These are phyloP conservation scores for Chlamydotis undulata DNA, from an alignment of 2,113 vertebrate genomes.

Conservation along the genomic window DNA sequence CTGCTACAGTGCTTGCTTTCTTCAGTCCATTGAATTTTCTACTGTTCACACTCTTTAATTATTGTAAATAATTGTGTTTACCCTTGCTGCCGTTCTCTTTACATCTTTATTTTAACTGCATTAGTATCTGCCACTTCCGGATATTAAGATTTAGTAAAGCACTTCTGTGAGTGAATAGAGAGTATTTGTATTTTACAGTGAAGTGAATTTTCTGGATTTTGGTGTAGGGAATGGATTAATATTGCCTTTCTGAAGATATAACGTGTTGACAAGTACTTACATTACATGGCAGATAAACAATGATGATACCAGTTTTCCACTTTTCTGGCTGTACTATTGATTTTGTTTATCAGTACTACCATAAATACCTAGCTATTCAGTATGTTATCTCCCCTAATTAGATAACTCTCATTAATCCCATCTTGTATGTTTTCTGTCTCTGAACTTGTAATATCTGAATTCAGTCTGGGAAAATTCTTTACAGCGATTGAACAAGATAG, in stretches of 20 bases:
- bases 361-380: constrained; percentile 37
- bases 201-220: constrained; percentile 16
- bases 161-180: not conserved
- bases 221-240: not conserved
- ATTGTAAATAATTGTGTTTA: not conserved
- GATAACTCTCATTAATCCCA: constrained; percentile 24
- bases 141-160: constrained; percentile 42
- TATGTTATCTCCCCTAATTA: constrained; percentile 40
- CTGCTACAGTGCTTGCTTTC: not conserved
- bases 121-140: constrained; percentile 12
- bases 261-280: constrained; percentile 22
- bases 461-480: constrained; percentile 23
- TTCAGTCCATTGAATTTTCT: constrained; percentile 17
- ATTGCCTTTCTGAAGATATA: not conserved
- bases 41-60: not conserved
- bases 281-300: constrained; percentile 34
- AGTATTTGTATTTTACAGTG: constrained; percentile 18
- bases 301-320: constrained; percentile 46
- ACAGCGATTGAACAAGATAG: not conserved
- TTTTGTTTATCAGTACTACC: constrained; percentile 47
- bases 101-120: constrained; percentile 12
- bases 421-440: constrained; percentile 43
- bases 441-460: constrained; percentile 12
- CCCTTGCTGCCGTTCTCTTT: not conserved
- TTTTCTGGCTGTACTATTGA: constrained; percentile 51